phyloP scores from a whole-genome alignment of 2,888 invertebrate genomes.

The Atethmia centrago region DNA sequence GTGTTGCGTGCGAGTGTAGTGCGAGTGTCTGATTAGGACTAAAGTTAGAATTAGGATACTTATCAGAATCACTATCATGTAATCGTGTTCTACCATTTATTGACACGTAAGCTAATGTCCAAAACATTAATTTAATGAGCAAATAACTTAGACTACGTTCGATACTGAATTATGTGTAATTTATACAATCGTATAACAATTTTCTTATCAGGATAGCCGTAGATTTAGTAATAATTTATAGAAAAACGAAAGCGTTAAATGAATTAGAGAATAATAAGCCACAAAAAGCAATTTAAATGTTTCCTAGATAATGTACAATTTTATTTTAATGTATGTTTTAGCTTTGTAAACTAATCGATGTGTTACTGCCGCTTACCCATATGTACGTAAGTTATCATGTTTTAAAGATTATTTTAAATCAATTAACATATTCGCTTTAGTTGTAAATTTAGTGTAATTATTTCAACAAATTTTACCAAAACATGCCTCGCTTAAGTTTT shows the following conservation, averaged over 20 bases:
- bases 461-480: constrained; percentile 89
- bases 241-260: constrained; percentile 70
- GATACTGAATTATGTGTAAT: constrained; percentile 62
- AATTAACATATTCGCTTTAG: constrained; percentile 70
- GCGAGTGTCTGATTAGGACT: constrained; percentile 52
- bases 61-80: constrained; percentile 61
- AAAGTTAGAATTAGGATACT: constrained; percentile 59
- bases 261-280: constrained; percentile 69
- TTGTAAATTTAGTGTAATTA: constrained; percentile 79
- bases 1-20: constrained; percentile 63
- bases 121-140: constrained; percentile 68
- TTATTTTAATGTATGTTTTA: constrained; percentile 63
- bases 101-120: constrained; percentile 71
- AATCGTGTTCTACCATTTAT: constrained; percentile 62
- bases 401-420: constrained; percentile 53
- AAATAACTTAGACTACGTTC: constrained; percentile 63
- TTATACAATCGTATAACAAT: constrained; percentile 63
- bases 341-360: constrained; percentile 62
- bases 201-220: constrained; percentile 68
- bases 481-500: constrained; percentile 90
- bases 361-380: constrained; percentile 59
- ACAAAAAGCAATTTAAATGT: constrained; percentile 79
- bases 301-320: constrained; percentile 83
- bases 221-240: constrained; percentile 69
- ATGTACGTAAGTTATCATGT: constrained; percentile 49